Evolutionary conservation across 2,113 vertebrate species (phyloP), one percentile per base, ranked within the genome.

Genomic region (Ardeotis arabs): DNA sequence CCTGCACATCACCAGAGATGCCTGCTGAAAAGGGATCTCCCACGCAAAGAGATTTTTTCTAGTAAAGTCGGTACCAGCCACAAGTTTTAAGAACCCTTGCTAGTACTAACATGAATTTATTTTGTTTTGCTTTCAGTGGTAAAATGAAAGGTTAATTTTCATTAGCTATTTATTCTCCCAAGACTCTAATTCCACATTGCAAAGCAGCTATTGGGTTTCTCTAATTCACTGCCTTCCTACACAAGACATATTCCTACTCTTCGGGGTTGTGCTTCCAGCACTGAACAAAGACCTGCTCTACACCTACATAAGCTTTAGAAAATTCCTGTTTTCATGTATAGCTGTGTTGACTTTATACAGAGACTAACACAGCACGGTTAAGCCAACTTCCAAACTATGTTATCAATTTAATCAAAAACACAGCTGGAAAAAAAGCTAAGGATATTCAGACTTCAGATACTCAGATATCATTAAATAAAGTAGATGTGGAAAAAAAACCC

Each of bases 1-100:
- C 37, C 59, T 10, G 2, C 6, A 0, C 2, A 0, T 6, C 62
- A 10, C 2, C 8, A 13, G 21, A 31, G 21, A n/a, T 0, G 22
- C 41, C 28, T 27, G 10, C 52, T 15, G 6, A 28, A 16, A 18
- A 31, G 12, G 4, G 1, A 35, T 5, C 60, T 80, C 47, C 50
- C 31, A 4, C 3, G 35, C 22, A 44, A 53, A 33, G 14, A 33
- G 9, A 21, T 39, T 53, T 74, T 74, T 47, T 8, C 31, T 20
- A 68, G 10, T 2, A 1, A 59, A 41, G 8, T 12, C 68, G 23
- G 27, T 10, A 25, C 25, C 12, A 73, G 39, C 16, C 86, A n/a
- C 20, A 14, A 47, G 11, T 25, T 62, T 12, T 12, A 45, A 75
- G 53, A 75, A 19, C 22, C 7, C 69, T 76, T 53, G 35, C 29